Conservation (phyloP, 2,113 vertebrate genomes). For the Crotophaga sulcirostris region DNA sequence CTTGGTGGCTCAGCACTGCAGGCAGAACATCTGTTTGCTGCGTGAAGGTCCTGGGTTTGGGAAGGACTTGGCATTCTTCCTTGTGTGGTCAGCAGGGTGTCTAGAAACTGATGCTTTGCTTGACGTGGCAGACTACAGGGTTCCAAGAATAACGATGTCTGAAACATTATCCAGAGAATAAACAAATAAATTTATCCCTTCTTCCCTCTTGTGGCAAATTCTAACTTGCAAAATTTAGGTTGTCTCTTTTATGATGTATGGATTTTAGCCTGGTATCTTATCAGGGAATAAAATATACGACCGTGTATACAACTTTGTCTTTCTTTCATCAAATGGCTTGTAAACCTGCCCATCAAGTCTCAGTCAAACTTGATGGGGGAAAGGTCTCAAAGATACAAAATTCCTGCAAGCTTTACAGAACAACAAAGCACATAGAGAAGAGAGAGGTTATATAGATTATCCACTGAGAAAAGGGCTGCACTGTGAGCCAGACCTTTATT, state of each 20-base stretch:
- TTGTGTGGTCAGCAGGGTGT: constrained; percentile 51
- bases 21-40: constrained; percentile 62
- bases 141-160: constrained; percentile 45
- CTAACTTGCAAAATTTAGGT: background rate
- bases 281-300: background rate
- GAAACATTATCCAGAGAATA: constrained; percentile 13
- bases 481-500: background rate
- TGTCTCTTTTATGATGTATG: background rate
- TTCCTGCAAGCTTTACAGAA: background rate
- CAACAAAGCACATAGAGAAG: background rate
- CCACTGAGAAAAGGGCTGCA: background rate
- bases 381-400: background rate
- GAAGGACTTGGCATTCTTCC: constrained; percentile 56
- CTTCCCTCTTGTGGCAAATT: background rate
- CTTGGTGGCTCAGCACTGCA: constrained; percentile 37
- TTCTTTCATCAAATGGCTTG: background rate
- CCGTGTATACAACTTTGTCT: background rate
- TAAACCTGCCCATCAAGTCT: background rate
- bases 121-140: constrained; percentile 49
- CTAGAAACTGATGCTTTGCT: constrained; percentile 48
- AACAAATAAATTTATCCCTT: background rate
- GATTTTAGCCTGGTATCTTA: background rate
- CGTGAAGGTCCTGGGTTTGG: constrained; percentile 9
- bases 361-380: background rate
- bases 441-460: background rate